A percentile compares a stretch with the other conserved stretches of the same genome.
Conservation (phyloP, 2,113 vertebrate species). For the Hassar affinis region DNA sequence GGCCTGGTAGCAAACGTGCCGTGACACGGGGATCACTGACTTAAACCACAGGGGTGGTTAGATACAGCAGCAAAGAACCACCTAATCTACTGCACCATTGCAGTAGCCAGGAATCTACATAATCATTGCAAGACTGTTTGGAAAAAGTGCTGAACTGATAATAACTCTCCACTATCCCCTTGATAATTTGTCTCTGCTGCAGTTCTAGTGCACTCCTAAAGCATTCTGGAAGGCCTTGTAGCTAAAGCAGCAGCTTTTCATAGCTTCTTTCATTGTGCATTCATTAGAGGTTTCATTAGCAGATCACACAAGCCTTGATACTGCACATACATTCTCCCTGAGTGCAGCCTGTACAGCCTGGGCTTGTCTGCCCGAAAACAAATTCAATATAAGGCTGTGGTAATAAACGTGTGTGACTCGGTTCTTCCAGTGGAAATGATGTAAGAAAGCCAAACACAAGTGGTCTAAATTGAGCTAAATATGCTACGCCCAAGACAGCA, state of each 20-base stretch:
- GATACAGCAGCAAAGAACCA: not conserved
- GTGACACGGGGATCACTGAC: too few species aligned
- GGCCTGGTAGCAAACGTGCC: too few species aligned
- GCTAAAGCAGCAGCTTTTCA: not conserved
- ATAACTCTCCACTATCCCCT: not conserved
- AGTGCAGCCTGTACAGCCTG: not conserved
- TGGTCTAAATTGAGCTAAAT: too few species aligned
- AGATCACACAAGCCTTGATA: not conserved
- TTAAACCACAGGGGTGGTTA: not conserved
- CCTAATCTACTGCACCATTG: not conserved
- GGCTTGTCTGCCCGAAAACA: not conserved
- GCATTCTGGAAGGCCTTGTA: not conserved
- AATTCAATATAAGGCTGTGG: not conserved
- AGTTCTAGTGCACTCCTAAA: not conserved
- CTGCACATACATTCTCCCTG: not conserved
- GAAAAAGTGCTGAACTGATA: not conserved
- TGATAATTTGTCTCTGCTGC: not conserved
- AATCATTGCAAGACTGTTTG: not conserved
- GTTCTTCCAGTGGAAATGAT: not conserved
- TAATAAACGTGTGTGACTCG: not conserved
- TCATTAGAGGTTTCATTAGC: not conserved
- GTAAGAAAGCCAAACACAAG: not conserved
- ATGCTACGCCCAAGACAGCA: too few species aligned
- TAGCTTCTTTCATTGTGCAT: not conserved
- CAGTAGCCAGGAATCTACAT: not conserved